Base-by-base conservation (phyloP, 1,140 invertebrate species). In the Drosophila miranda region DNA sequence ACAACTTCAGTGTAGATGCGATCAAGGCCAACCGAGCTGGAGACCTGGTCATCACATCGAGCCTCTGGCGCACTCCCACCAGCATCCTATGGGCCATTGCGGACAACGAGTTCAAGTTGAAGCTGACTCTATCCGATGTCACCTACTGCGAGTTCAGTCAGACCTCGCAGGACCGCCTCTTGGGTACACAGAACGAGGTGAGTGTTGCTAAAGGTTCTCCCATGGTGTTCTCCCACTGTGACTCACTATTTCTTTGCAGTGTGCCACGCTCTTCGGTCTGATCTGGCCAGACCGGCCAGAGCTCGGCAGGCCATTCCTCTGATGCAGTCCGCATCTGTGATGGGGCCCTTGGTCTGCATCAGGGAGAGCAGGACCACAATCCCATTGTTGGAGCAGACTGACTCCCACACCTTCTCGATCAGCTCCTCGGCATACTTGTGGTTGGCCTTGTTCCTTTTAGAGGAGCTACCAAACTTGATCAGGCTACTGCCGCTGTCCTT, bases 301-400 rank as follows among this genome's bases (percentile, higher is more conserved):
- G 98, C 97, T 75, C 97, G 93, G 88, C 98, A 98, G 2, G 98
- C 97, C 74, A 99, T 92, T 3, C 96, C 96, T 41, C 98, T 93
- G 74, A 99, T 96, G 44, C 95, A 95, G 92, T 99, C 98, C 3
- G 98, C 98, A 93, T 99, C 98, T 1, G 97, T 99, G 21, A 99
- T 97, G 0, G 98, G 98, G 8, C 95, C 95, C 92, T 99, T 99
- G 6, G 96, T 95, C 90, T 96, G 95, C 94, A 99, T 95, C 41
- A 99, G 92, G 70, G 95, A 95, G 1, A 96, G 87, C 19, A 96
- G 89, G 42, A 95, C 97, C 95, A 98, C 98, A 55, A 99, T 98
- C n/a, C 97, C 98, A 92, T 98, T 99, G 91, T 98, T 98, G 1
- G 95, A 95, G 67, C 98, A 92, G 3, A 98, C 95, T 71, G 95